A percentile compares a stretch with the other conserved stretches of the same genome.
phyloP scores from a whole-genome alignment of 2,113 vertebrate genomes.

The Phyllostomus hastatus region DNA sequence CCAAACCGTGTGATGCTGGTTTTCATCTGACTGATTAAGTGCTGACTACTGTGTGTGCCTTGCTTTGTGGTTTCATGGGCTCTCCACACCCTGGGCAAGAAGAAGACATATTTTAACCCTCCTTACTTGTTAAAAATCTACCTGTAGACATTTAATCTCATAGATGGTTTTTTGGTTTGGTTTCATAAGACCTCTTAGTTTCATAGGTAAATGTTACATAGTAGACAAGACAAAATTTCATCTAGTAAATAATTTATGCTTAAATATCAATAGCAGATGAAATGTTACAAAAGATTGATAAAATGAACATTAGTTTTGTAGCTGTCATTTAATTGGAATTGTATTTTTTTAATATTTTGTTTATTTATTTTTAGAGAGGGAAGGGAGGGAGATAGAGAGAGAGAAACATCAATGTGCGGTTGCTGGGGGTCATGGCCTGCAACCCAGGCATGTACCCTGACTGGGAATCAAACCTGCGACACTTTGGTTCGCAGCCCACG shows the following conservation, averaged over 20 bases:
- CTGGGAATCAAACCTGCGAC: too few species aligned
- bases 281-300: not conserved
- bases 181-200: not conserved
- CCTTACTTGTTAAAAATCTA: not conserved
- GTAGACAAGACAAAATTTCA: not conserved
- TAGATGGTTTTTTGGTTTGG: not conserved
- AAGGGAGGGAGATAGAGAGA: too few species aligned
- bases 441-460: too few species aligned
- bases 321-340: not conserved
- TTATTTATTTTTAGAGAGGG: too few species aligned
- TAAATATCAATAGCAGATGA: not conserved
- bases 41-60: rapidly evolving
- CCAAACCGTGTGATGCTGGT: rapidly evolving
- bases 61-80: rapidly evolving
- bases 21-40: not conserved
- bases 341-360: too few species aligned
- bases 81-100: too few species aligned
- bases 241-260: not conserved
- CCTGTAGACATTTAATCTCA: not conserved
- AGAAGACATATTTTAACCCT: not conserved
- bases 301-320: not conserved
- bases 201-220: not conserved
- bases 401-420: too few species aligned
- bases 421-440: too few species aligned
- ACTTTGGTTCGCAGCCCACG: too few species aligned